Evolutionary conservation across 2,888 invertebrate genomes (phyloP).

Genomic region (Heterodera filipjevi): DNA sequence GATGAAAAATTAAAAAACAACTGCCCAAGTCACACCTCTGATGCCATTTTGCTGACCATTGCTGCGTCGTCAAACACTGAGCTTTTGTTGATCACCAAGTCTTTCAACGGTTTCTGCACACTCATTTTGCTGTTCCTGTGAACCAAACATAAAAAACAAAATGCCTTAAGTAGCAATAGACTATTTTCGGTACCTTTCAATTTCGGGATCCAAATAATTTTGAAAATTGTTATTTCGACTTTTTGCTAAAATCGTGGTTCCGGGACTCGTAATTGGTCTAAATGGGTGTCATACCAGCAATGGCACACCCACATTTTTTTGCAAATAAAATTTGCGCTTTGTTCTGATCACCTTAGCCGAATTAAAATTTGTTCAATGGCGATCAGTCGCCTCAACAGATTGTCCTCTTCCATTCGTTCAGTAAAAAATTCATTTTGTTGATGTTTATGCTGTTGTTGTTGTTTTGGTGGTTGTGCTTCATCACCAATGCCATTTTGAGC

Average conservation of each 20-base stretch:
- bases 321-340: no score
- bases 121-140: constrained; percentile 22
- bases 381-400: constrained; percentile 10
- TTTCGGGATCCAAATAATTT: no score
- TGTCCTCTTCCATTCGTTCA: constrained; percentile 25
- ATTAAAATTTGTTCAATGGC: constrained; percentile 25
- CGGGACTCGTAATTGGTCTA: background rate
- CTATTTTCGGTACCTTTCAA: no score
- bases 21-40: constrained; percentile 13
- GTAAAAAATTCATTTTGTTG: background rate
- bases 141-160: background rate
- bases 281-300: no score
- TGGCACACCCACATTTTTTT: no score
- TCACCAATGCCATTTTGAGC: background rate
- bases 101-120: constrained; percentile 2
- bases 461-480: background rate
- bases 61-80: constrained; percentile 21
- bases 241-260: no score
- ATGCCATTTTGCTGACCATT: constrained; percentile 6
- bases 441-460: background rate
- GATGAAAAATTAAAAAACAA: background rate
- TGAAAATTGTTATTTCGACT: no score
- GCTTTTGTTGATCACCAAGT: background rate
- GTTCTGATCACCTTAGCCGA: constrained; percentile 4
- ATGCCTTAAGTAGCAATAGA: background rate